Evolutionary conservation across 2,888 invertebrate genomes (phyloP).

Genomic region (Temnothorax unifasciatus): DNA sequence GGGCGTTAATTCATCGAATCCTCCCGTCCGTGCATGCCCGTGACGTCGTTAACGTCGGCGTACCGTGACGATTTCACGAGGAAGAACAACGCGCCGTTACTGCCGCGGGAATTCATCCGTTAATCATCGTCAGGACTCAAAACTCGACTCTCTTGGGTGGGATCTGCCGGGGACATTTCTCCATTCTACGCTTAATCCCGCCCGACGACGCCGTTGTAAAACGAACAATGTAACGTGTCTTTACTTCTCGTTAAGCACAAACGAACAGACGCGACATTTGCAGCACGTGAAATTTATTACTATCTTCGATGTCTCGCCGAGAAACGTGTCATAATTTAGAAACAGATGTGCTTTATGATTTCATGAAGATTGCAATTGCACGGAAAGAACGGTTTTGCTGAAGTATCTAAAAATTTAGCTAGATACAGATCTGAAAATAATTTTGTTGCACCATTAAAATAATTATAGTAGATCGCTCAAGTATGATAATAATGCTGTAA

Average conservation of each 20-base stretch:
- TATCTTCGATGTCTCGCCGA: not conserved
- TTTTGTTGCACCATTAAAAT: no score
- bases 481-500: no score
- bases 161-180: constrained; percentile 31
- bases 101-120: constrained; percentile 62
- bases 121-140: constrained; percentile 70
- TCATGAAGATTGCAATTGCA: not conserved
- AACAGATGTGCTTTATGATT: constrained; percentile 1
- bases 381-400: no score
- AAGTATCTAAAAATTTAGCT: no score
- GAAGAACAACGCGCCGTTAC: constrained; percentile 60
- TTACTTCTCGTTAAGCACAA: constrained; percentile 15
- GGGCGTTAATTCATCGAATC: constrained; percentile 74
- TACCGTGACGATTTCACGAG: constrained; percentile 70
- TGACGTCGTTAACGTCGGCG: constrained; percentile 72
- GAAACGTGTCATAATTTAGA: not conserved
- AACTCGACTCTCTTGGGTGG: constrained; percentile 50
- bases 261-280: constrained; percentile 15
- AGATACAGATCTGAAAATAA: no score
- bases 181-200: constrained; percentile 33
- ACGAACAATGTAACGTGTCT: constrained; percentile 22
- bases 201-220: constrained; percentile 33
- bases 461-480: no score
- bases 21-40: constrained; percentile 62
- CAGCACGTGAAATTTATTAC: constrained; percentile 31